Conservation (phyloP, 2,888 invertebrate species). For the Heterodera filipjevi region DNA sequence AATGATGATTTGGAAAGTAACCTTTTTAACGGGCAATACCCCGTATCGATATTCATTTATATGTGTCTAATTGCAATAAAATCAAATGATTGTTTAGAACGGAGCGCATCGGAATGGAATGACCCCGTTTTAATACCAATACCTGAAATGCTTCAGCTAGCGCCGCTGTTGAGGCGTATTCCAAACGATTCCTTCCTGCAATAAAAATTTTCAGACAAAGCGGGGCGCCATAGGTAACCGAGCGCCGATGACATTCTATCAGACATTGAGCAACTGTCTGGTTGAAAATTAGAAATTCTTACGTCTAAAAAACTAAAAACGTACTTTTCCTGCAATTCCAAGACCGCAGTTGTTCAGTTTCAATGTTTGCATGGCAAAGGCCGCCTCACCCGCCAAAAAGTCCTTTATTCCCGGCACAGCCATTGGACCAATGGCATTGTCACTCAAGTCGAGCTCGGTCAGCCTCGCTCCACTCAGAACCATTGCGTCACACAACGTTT, state of each 20-base stretch:
- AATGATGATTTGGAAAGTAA: no score
- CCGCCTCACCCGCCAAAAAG: slow-evolving; percentile 81
- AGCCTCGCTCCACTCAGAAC: slow-evolving; percentile 80
- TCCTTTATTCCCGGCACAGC: slow-evolving; percentile 85
- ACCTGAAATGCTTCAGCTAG: slow-evolving; percentile 83
- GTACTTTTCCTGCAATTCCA: slow-evolving; percentile 82
- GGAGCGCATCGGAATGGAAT: no score
- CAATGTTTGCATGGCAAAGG: slow-evolving; percentile 81
- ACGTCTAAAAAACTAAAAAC: neutral
- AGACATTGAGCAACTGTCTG: slow-evolving; percentile 51
- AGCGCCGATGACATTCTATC: slow-evolving; percentile 46
- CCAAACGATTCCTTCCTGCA: slow-evolving; percentile 89
- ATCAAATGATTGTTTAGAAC: no score
- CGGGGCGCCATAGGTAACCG: slow-evolving; percentile 67
- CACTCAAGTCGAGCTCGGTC: slow-evolving; percentile 86
- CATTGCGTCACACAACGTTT: slow-evolving; percentile 79
- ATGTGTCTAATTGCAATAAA: no score
- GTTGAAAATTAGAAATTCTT: neutral
- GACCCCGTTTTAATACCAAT: no score
- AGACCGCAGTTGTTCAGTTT: slow-evolving; percentile 91
- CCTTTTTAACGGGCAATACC: no score
- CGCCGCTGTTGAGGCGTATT: slow-evolving; percentile 87
- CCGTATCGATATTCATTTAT: no score
- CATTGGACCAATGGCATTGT: slow-evolving; percentile 94
- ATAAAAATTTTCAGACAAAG: slow-evolving; percentile 82